A percentile compares a stretch with the other conserved stretches of the same genome.
These are phyloP conservation scores for Oscheius onirici DNA, from an alignment of 2,888 invertebrate genomes.

Conservation along the genomic window DNA sequence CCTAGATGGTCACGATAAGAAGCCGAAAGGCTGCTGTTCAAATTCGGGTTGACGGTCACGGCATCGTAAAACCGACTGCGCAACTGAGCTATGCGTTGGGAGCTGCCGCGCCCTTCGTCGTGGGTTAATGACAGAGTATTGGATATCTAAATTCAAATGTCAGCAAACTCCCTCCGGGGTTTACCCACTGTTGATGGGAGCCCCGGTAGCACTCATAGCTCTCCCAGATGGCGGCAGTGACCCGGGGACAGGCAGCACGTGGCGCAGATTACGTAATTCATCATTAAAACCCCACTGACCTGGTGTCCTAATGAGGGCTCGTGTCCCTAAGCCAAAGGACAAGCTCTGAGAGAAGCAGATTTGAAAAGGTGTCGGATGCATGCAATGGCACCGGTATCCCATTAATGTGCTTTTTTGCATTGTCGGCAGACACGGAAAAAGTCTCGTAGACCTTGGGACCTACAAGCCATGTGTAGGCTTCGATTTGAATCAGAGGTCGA, in stretches of 20 bases:
- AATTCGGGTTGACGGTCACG: conserved; percentile 6
- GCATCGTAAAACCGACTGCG: background rate
- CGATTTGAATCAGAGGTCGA: conserved; percentile 21
- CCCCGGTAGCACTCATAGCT: background rate
- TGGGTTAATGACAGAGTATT: conserved; percentile 24
- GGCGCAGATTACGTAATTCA: conserved; percentile 31
- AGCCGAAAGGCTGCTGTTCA: background rate
- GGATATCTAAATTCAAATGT: background rate
- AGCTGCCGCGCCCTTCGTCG: conserved; percentile 18
- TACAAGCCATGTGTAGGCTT: background rate
- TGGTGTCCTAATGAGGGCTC: conserved; percentile 25
- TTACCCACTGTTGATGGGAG: background rate
- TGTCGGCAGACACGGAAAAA: conserved; percentile 7
- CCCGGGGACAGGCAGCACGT: conserved; percentile 27
- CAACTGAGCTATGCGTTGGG: no score
- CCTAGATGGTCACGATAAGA: no score
- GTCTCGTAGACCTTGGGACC: conserved; percentile 23
- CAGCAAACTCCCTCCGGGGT: background rate
- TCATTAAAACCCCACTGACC: conserved; percentile 32
- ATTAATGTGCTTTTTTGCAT: conserved; percentile 16
- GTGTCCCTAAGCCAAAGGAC: conserved; percentile 11
- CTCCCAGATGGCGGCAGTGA: conserved; percentile 28
- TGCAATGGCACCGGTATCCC: conserved; percentile 21
- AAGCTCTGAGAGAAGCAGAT: background rate
- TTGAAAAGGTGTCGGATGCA: conserved; percentile 12